Evolutionary conservation across 2,113 vertebrate genomes (phyloP), one percentile per base, ranked within the genome.

Genomic region (Mus spicilegus): DNA sequence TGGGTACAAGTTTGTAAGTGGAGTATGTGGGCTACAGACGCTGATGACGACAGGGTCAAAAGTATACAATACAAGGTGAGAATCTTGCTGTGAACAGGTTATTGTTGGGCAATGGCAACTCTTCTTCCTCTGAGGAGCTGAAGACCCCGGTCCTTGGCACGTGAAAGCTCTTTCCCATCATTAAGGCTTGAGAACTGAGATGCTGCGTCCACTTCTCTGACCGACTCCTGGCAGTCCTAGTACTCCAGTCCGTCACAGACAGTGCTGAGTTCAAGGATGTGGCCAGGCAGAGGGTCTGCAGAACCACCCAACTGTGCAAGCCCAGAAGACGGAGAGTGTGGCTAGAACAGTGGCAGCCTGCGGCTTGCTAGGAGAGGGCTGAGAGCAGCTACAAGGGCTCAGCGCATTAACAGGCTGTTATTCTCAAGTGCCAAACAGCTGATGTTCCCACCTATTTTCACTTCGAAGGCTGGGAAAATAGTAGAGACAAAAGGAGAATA

Each of bases 401-500:
- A 11, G 58, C 54, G 14, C n/a, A 63, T 46, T 28, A 67, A 33
- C 10, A 78, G 70, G 24, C 28, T 56, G 7, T n/a, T 17, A 17
- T 9, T 33, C 19, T 70, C 16, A 26, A 78, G 49, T 70, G 33
- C 28, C 61, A 72, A 72, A 22, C 56, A 70, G 10, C 1, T 58
- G 20, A 36, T 33, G 19, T 58, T 49, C 58, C 51, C 9, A 58
- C 39, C 24, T 75, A n/a, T 72, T 22, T 63, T 86, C 92, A 20
- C 20, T 30, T 42, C 49, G 54, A 20, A 89, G 22, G 20, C 8
- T 72, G 26, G 28, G n/a, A 73, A 67, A 49, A 80, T 7, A 24
- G 5, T 24, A 42, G 24, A 49, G 14, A 51, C 30, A 61, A n/a
- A 26, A 22, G 98, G 70, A 92, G 95, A 95, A 46, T 56, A 46